Conservation (phyloP, 2,888 invertebrate genomes). For the Nomada lathburiana region DNA sequence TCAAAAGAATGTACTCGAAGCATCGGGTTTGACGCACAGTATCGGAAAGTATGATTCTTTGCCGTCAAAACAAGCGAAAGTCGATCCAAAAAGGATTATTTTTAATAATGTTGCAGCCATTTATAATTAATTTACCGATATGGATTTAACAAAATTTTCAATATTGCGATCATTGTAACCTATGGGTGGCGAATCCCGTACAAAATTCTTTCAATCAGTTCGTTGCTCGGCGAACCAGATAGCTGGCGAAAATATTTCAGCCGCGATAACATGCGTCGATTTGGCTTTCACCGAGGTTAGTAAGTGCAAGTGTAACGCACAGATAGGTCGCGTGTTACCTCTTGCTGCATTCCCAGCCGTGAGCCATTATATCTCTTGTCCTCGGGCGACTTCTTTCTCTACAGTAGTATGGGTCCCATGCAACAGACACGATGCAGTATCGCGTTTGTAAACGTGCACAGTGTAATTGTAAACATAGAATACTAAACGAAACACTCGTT, state of each 20-base stretch:
- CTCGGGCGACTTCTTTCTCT: conserved; percentile 33
- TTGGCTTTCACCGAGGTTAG: conserved; percentile 58
- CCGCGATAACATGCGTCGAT: conserved; percentile 14
- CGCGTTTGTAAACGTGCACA: conserved; percentile 1
- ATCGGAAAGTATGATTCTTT: too few relatives aligned
- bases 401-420: background rate
- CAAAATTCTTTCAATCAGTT: conserved; percentile 18
- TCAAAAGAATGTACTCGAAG: too few relatives aligned
- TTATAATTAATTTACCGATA: background rate
- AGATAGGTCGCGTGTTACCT: conserved; percentile 29
- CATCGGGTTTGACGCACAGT: too few relatives aligned
- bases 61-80: too few relatives aligned
- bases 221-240: conserved; percentile 10
- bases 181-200: conserved; percentile 23
- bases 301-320: conserved; percentile 44
- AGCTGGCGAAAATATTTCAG: conserved; percentile 40
- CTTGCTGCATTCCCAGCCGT: conserved; percentile 30
- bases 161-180: conserved; percentile 1
- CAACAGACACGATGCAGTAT: conserved; percentile 2
- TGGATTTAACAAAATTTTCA: background rate
- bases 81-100: too few relatives aligned
- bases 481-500: background rate
- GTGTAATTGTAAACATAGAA: conserved; percentile 14
- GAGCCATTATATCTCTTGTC: conserved; percentile 53
- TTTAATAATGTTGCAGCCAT: too few relatives aligned